Evolutionary conservation across 2,113 vertebrate genomes (phyloP).

Genomic region (Salvelinus namaycush): DNA sequence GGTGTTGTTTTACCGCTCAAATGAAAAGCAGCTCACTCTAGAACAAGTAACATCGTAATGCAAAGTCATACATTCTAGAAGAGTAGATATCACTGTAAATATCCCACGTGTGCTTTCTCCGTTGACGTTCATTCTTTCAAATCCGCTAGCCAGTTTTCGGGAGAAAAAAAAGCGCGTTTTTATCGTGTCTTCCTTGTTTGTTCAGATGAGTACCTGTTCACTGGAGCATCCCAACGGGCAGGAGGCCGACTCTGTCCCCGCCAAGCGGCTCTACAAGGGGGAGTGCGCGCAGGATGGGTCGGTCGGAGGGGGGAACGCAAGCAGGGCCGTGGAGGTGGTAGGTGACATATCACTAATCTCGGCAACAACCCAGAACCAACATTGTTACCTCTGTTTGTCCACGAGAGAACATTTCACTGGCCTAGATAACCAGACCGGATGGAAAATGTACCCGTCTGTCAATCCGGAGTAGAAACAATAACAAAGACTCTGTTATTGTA

Average conservation of each 20-base stretch:
- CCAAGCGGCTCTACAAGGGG: constrained; percentile 37
- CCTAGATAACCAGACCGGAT: too few relatives aligned
- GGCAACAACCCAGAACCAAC: too few relatives aligned
- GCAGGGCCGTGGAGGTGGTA: constrained; percentile 56
- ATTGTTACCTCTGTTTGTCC: too few relatives aligned
- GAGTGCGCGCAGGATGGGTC: not conserved
- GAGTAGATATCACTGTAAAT: not conserved
- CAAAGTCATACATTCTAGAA: not conserved
- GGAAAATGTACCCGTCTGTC: too few relatives aligned
- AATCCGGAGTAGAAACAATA: too few relatives aligned
- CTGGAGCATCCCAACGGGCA: not conserved
- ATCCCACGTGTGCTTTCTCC: not conserved
- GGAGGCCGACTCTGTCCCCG: constrained; percentile 28
- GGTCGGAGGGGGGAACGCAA: not conserved
- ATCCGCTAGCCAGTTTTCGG: not conserved
- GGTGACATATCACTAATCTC: constrained; percentile 19
- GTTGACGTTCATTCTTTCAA: not conserved
- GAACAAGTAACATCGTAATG: not conserved
- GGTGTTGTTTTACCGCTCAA: not conserved
- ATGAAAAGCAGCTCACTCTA: not conserved
- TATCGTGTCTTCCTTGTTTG: too few relatives aligned
- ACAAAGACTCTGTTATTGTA: too few relatives aligned
- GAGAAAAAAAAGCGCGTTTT: too few relatives aligned
- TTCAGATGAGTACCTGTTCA: not conserved
- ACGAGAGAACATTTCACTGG: too few relatives aligned